Evolutionary conservation across 1,140 invertebrate species (phyloP), one percentile per base, ranked within the genome.

Genomic region (Drosophila cardini): DNA sequence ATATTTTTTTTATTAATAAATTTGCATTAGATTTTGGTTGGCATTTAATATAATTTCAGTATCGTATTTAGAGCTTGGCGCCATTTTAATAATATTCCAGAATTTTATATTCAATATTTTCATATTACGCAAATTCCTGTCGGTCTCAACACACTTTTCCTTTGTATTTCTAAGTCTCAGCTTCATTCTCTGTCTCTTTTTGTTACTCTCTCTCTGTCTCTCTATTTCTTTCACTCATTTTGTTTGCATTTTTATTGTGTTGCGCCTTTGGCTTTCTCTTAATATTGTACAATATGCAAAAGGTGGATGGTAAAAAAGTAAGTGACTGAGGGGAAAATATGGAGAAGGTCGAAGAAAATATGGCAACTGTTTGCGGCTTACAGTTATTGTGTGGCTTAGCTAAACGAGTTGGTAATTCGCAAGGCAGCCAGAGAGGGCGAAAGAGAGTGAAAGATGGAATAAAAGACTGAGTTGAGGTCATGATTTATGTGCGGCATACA

Each of bases 51-150:
- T 56, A 70, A 69, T 53, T 58, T 69, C 18, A 45, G 32, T 45
- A 61, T 68, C 60, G 48, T 50, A 45, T 62, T 67, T 67, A 64
- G 57, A 52, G 56, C 61, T 62, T 57, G 36, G 36, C 40, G 67
- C 21, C 34, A 38, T 86, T 81, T 80, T 78, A 85, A 75, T 81
- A 86, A 78, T 78, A 86, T 75, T 57, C 63, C 76, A 70, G 50
- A 86, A 72, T 78, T 87, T 78, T 72, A 86, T 83, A 83, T 86
- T 87, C 82, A 87, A 86, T 86, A 87, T 74, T 70, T 70, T 70
- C 26, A 63, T 70, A 74, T 63, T 74, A 63, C 57, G 58, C 65
- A 70, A 70, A 74, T 70, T 74, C 57, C 43, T 50, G 2, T 30
- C 15, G 13, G 60, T 48, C 46, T 34, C 40, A 4, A 4, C 21